Evolutionary conservation across 2,888 invertebrate species (phyloP).

Genomic region (Deroplatys truncata): DNA sequence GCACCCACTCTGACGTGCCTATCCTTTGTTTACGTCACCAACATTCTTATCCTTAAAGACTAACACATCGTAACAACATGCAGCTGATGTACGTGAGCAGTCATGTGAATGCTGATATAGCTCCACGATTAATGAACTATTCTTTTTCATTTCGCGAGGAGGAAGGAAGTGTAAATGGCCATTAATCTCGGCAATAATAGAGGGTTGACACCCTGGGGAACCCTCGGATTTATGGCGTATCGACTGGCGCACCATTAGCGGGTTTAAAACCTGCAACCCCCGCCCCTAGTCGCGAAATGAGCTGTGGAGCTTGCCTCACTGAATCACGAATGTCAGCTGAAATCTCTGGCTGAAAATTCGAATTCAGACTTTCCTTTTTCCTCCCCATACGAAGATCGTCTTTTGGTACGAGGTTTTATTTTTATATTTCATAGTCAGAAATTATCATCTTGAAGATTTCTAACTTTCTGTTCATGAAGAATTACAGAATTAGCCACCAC

Average conservation of each 20-base stretch:
- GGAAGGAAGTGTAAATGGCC: not conserved
- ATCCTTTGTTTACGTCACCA: not conserved
- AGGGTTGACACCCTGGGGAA: not conserved
- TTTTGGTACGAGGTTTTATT: no score
- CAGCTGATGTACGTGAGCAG: not conserved
- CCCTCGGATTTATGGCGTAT: not conserved
- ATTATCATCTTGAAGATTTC: no score
- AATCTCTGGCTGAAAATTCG: no score
- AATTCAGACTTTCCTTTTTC: no score
- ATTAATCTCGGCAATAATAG: not conserved
- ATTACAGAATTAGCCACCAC: no score
- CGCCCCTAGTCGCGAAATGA: not conserved
- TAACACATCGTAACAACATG: not conserved
- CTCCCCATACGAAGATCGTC: no score
- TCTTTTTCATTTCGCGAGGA: not conserved
- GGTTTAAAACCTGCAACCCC: not conserved
- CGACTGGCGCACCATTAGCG: not conserved
- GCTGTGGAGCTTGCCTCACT: not conserved
- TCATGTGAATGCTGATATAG: not conserved
- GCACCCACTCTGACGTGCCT: not conserved
- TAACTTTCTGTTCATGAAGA: no score
- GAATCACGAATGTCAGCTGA: not conserved
- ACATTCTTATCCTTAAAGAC: not conserved
- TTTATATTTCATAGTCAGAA: no score
- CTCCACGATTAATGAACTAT: not conserved